Conservation (phyloP, 2,113 vertebrate genomes). For the Planiliza haematocheilus region DNA sequence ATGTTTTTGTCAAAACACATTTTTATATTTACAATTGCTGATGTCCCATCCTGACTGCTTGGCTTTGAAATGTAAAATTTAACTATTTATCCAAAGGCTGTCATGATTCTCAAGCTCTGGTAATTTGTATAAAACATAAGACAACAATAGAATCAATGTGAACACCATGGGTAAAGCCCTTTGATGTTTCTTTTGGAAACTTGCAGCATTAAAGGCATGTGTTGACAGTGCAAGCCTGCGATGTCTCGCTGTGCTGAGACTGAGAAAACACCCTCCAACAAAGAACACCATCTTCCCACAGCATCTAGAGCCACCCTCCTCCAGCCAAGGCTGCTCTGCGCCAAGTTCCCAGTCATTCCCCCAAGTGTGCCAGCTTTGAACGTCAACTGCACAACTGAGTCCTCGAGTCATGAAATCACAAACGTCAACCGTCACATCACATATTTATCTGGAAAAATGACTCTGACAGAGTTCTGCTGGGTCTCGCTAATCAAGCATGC, state of each 20-base stretch:
- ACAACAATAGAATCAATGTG: conserved; percentile 53
- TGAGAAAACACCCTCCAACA: conserved; percentile 61
- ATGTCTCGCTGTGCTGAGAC: conserved; percentile 62
- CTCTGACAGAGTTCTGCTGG: conserved; percentile 60
- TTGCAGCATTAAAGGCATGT: conserved; percentile 62
- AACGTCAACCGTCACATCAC: conserved; percentile 63
- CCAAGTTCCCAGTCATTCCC: conserved; percentile 28
- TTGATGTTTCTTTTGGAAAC: conserved; percentile 63
- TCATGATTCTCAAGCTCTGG: not conserved
- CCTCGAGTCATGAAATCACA: conserved; percentile 63
- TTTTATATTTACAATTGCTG: conserved; percentile 10
- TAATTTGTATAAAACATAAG: conserved; percentile 44
- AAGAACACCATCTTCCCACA: conserved; percentile 57
- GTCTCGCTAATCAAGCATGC: conserved; percentile 55
- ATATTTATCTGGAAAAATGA: conserved; percentile 55
- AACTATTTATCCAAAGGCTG: conserved; percentile 25
- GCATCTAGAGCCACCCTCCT: conserved; percentile 51
- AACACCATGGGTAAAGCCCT: conserved; percentile 24
- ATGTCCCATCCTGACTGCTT: conserved; percentile 19
- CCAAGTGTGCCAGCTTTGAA: conserved; percentile 61
- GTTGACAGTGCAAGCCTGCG: conserved; percentile 57
- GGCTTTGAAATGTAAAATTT: conserved; percentile 55
- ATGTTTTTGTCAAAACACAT: conserved; percentile 34
- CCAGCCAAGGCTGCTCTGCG: conserved; percentile 17
- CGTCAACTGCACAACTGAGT: conserved; percentile 42